Percentiles rank a stretch among this genome's conserved stretches.
Evolutionary conservation across 1,140 invertebrate species (phyloP).

Genomic region (Onthophagus taurus): DNA sequence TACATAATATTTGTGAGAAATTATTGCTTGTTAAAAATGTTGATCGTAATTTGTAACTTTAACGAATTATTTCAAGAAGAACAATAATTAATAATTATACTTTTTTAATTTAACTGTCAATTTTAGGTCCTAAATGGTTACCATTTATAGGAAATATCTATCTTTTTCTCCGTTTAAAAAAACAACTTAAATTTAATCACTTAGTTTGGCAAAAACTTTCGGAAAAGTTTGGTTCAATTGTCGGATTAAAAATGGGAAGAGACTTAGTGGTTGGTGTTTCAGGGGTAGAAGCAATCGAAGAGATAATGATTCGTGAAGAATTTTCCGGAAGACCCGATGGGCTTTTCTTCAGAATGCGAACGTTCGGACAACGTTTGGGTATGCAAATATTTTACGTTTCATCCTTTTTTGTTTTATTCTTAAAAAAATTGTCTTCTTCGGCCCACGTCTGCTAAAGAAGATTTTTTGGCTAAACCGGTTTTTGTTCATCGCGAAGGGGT

Average conservation of each 20-base stretch:
- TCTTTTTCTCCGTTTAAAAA: slow-evolving; percentile 16
- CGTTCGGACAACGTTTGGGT: slow-evolving; percentile 56
- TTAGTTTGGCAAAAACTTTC: slow-evolving; percentile 27
- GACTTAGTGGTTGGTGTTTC: slow-evolving; percentile 51
- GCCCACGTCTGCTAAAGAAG: not conserved
- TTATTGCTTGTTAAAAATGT: too few species aligned
- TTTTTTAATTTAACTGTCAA: too few species aligned
- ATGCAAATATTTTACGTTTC: too few species aligned
- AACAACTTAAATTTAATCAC: slow-evolving; percentile 26
- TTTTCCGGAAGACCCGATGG: slow-evolving; percentile 62
- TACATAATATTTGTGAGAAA: too few species aligned
- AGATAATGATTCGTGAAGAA: slow-evolving; percentile 49
- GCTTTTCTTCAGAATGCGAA: slow-evolving; percentile 53
- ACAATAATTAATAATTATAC: slow-evolving; percentile 9
- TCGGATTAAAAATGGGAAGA: slow-evolving; percentile 42
- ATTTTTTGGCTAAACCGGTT: too few species aligned
- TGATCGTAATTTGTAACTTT: too few species aligned
- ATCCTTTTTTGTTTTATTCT: slow-evolving; percentile 2
- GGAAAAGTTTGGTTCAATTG: slow-evolving; percentile 25
- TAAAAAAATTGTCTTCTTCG: too few species aligned
- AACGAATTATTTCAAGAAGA: not conserved
- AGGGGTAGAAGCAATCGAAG: slow-evolving; percentile 49
- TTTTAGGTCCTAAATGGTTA: slow-evolving; percentile 29
- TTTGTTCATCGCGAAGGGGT: too few species aligned
- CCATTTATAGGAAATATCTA: slow-evolving; percentile 30